These are phyloP conservation scores for Thyatira batis DNA, from an alignment of 2,888 invertebrate genomes.

Conservation along the genomic window DNA sequence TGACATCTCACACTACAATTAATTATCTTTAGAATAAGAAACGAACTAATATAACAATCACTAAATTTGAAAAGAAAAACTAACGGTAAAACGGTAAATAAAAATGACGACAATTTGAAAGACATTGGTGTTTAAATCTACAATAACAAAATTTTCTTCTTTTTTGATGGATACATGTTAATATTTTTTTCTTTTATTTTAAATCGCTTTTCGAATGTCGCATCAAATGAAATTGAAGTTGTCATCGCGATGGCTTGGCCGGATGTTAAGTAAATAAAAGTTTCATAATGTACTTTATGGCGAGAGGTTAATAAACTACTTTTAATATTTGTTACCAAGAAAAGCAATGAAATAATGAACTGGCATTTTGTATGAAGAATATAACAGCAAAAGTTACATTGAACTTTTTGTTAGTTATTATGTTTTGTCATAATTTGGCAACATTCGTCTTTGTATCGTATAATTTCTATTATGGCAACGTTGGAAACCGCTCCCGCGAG, in stretches of 20 bases:
- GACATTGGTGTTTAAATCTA: constrained; percentile 78
- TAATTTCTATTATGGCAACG: background rate
- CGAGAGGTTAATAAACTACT: background rate
- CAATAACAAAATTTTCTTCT: constrained; percentile 78
- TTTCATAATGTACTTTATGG: constrained; percentile 33
- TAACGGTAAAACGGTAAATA: constrained; percentile 76
- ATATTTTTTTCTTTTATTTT: constrained; percentile 72
- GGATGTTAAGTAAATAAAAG: constrained; percentile 12
- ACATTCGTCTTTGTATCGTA: background rate
- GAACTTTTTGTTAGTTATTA: too few relatives aligned
- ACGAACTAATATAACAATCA: constrained; percentile 71
- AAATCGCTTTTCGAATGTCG: constrained; percentile 76
- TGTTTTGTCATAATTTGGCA: background rate
- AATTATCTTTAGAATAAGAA: constrained; percentile 71
- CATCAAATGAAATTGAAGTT: constrained; percentile 54
- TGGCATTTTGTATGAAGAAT: too few relatives aligned
- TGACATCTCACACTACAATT: constrained; percentile 73
- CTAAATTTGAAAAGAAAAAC: constrained; percentile 73
- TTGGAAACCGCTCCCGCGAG: background rate
- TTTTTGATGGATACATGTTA: constrained; percentile 76
- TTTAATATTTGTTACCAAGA: background rate
- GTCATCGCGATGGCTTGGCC: constrained; percentile 71
- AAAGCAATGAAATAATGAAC: background rate
- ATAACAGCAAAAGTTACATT: too few relatives aligned
- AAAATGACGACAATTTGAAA: constrained; percentile 79